phyloP scores from a whole-genome alignment of 1,140 invertebrate genomes.

The Drosophila kikkawai region DNA sequence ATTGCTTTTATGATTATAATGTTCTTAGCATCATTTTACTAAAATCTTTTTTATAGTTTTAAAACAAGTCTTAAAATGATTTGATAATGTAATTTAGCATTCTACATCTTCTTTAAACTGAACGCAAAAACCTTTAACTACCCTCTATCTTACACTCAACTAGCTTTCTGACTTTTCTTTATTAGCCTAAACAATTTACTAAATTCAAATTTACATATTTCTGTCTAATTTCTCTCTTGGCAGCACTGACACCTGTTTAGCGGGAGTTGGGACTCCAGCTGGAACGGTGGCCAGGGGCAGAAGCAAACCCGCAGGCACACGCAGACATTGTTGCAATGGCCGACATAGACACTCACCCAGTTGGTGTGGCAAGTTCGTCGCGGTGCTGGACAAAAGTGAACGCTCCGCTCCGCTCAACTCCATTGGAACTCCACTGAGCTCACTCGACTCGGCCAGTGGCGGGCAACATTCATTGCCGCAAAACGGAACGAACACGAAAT shows the following conservation, averaged over 20 bases:
- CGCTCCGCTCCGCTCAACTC: constrained; percentile 33
- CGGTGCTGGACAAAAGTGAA: constrained; percentile 71
- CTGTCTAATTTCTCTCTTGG: not conserved
- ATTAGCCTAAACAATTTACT: not conserved
- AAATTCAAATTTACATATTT: too few relatives aligned
- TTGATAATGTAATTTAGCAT: too few relatives aligned
- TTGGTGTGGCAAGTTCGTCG: constrained; percentile 77
- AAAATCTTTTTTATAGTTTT: too few relatives aligned
- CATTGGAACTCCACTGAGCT: constrained; percentile 11
- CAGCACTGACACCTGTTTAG: not conserved
- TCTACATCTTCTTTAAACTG: too few relatives aligned
- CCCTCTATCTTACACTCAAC: too few relatives aligned
- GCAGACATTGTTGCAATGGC: constrained; percentile 27
- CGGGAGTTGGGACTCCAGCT: not conserved
- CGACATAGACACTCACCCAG: constrained; percentile 74
- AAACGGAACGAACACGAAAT: constrained; percentile 75
- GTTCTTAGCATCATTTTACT: too few relatives aligned
- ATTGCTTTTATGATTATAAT: too few relatives aligned
- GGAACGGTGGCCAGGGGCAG: not conserved
- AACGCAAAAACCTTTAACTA: too few relatives aligned
- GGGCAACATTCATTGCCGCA: constrained; percentile 75
- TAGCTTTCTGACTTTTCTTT: too few relatives aligned
- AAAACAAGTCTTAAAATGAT: too few relatives aligned
- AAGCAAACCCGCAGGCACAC: not conserved
- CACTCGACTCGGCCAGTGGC: constrained; percentile 17